Percentiles rank a stretch among this genome's conserved stretches.
These are phyloP conservation scores for Drosophila pseudotakahashii DNA, from an alignment of 2,888 invertebrate genomes.

Conservation along the genomic window DNA sequence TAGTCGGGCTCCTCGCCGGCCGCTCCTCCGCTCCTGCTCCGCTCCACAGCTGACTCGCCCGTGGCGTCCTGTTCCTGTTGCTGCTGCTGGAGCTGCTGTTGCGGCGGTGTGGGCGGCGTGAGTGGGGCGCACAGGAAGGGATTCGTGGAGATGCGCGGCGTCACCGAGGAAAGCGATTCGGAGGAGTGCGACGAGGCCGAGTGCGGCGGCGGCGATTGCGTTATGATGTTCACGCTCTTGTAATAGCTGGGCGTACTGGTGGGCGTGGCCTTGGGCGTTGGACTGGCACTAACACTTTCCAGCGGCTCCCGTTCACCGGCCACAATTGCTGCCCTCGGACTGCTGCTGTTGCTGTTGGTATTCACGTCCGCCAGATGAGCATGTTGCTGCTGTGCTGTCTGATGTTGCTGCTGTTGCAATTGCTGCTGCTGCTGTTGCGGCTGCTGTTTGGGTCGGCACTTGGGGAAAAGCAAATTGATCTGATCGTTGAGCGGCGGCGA, in stretches of 20 bases:
- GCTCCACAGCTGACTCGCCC: conserved; percentile 28
- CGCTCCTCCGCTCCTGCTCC: conserved; percentile 44
- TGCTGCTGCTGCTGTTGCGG: conserved; percentile 49
- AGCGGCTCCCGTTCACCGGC: conserved; percentile 15
- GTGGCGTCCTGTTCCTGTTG: conserved; percentile 1
- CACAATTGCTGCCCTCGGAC: conserved; percentile 16
- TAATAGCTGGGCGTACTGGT: conserved; percentile 68
- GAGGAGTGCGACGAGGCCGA: conserved; percentile 83
- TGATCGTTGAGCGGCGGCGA: conserved; percentile 87
- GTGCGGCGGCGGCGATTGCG: conserved; percentile 82
- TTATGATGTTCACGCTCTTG: conserved; percentile 78
- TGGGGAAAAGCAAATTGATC: conserved; percentile 93
- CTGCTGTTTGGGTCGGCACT: conserved; percentile 90
- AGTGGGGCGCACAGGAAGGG: conserved; percentile 81
- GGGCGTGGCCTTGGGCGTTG: conserved; percentile 85
- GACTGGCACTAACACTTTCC: conserved; percentile 84
- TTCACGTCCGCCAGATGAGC: conserved; percentile 53
- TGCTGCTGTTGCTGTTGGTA: conserved; percentile 47
- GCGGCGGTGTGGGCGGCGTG: conserved; percentile 58
- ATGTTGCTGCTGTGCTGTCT: conserved; percentile 52
- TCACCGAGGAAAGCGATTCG: conserved; percentile 83
- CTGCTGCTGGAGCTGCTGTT: conserved; percentile 15
- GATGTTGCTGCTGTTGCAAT: conserved; percentile 44
- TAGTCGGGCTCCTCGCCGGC: conserved; percentile 69
- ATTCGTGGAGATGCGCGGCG: conserved; percentile 84